Base-by-base conservation (phyloP, 2,113 vertebrate genomes). In the Egretta garzetta region DNA sequence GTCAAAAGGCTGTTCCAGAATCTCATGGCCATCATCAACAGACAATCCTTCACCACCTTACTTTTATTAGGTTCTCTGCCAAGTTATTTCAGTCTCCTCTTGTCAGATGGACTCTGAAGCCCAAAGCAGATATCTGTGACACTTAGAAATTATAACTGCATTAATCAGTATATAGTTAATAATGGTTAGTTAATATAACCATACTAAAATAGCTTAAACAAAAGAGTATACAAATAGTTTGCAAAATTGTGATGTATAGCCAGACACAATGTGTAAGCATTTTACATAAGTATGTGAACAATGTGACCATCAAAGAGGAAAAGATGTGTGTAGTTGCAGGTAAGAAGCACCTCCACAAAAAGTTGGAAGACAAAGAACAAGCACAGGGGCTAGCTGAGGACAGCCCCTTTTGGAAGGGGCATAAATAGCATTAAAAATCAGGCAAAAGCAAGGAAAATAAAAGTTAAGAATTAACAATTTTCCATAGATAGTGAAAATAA, bases 381-480 rank as follows among this genome's bases (percentile, higher is more conserved):
- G 4, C 13, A 75, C 15, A 8, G 13, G 9, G 8, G 21, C 12
- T 72, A 80, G 12, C 53, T 88, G 56, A 68, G 33, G 43, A 75
- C 11, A 85, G 16, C 1, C 1, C 7, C 6, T 82, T 60, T 56
- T 60, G 18, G 30, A 30, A 80, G 8, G 5, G 1, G 6, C 1
- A 1, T 15, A 85, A 71, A 43, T 12, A 81, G 1, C 8, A 32
- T 12, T 52, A 52, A 76, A 85, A 85, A 71, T 47, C 15, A 82
- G 20, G 6, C 4, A 85, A 82, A 84, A 63, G 5, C 8, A 85
- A 56, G 14, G 33, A 56, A 68, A 72, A 37, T 6, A 60, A 64
- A 53, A 37, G 20, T 49, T 41, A 60, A 50, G 39, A 91, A 72
- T 10, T 9, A 88, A 35, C 4, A 28, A 2, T 26, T 67, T 86